Base-by-base conservation (phyloP, 2,888 invertebrate genomes). In the Loripinus fragilis region DNA sequence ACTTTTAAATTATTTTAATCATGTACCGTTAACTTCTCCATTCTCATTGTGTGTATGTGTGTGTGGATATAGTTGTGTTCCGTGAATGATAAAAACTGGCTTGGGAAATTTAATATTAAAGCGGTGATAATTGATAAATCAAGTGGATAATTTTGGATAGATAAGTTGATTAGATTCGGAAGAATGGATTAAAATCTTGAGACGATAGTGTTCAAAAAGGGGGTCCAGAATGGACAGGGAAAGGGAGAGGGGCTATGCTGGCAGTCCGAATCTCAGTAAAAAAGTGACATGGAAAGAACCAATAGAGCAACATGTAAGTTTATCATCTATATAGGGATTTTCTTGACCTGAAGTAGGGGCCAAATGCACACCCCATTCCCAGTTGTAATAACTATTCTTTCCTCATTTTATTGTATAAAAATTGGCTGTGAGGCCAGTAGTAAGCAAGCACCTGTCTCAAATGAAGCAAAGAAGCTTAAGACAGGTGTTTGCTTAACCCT, bases 241-340 rank as follows among this genome's bases (percentile, higher is more conserved):
- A 60, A 85, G 85, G 33, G 83, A 81, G 42, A 79, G 86, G 72
- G 74, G 81, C 74, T 83, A 76, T 41, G 75, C 85, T 52, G 83
- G 85, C 17, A 88, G 87, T 66, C 88, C 88, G 2, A 75, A 76
- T 30, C 76, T 78, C 12, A 85, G 73, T 65, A 88, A 88, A 72
- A 87, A 90, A 50, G 91, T 91, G 17, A 91, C 91, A 12, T 91
- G 90, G 90, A 89, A 89, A 67, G 89, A 91, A 30, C 91, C 91
- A 0, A 81, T 91, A 30, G 90, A 90, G 69, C 84, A 84, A 76
- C 68, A 80, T 60, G 84, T 81, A 71, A 70, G 81, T 84, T 50
- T 38, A 38, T 38, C 12, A 38, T 8, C 38, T n/a, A n/a, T n/a
- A n/a, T n/a, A n/a, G n/a, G n/a, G n/a, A n/a, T n/a, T n/a, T n/a